These are phyloP conservation scores for Meriones unguiculatus DNA, from an alignment of 2,113 vertebrate genomes.

Conservation along the genomic window DNA sequence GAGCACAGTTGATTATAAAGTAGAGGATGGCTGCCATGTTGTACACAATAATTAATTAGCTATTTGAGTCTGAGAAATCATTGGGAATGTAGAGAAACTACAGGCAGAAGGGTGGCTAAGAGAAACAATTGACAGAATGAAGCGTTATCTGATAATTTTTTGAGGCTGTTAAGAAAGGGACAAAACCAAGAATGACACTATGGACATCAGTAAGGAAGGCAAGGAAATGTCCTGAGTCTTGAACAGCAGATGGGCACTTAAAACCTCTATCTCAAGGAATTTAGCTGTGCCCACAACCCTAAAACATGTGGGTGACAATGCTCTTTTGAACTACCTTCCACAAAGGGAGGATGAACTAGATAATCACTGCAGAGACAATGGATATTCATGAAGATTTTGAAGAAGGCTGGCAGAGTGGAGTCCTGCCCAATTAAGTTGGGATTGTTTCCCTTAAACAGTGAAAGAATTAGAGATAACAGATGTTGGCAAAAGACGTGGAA, in stretches of 20 bases:
- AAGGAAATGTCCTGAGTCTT: not conserved
- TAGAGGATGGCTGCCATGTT: conserved; percentile 96
- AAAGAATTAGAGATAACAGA: conserved; percentile 91
- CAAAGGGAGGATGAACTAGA: conserved; percentile 96
- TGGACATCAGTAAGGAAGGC: not conserved
- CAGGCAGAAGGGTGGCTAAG: conserved; percentile 97
- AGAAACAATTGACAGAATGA: conserved; percentile 94
- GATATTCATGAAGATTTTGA: conserved; percentile 96
- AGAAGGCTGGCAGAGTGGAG: conserved; percentile 97
- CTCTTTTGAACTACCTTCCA: conserved; percentile 91
- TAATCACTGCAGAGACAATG: conserved; percentile 92
- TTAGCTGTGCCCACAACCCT: not conserved
- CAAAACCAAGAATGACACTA: not conserved
- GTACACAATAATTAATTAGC: conserved; percentile 95
- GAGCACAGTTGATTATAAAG: conserved; percentile 91
- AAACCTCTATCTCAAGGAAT: not conserved
- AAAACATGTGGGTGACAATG: conserved; percentile 80
- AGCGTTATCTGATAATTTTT: conserved; percentile 98
- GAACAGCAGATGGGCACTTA: not conserved
- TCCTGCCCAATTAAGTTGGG: conserved; percentile 84
- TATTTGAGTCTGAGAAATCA: conserved; percentile 92
- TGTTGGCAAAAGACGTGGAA: conserved; percentile 89
- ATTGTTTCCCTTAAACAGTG: conserved; percentile 95
- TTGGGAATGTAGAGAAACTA: conserved; percentile 92
- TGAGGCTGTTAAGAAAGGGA: conserved; percentile 84